These are phyloP conservation scores for Rutpela maculata DNA, from an alignment of 2,888 invertebrate genomes.

Conservation along the genomic window DNA sequence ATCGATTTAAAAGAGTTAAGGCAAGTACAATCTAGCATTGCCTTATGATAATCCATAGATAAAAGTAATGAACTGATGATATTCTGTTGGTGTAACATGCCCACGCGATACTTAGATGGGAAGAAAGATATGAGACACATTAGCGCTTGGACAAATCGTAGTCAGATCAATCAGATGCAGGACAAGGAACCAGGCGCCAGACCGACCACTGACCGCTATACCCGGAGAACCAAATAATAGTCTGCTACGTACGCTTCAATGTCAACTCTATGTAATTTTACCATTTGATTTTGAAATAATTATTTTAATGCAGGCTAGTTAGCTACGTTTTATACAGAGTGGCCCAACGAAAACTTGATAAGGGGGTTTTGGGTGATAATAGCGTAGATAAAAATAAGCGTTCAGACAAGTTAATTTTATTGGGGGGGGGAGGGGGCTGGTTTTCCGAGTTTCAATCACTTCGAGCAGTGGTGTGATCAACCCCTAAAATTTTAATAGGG, in stretches of 20 bases:
- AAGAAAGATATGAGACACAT: constrained; percentile 61
- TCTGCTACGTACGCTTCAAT: neutral
- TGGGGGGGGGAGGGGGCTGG: too few species aligned
- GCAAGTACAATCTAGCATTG: constrained; percentile 26
- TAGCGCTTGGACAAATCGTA: constrained; percentile 65
- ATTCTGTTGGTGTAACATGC: constrained; percentile 54
- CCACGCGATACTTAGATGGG: constrained; percentile 62
- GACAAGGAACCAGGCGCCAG: constrained; percentile 64
- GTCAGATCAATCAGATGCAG: constrained; percentile 62
- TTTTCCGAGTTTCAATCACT: too few species aligned
- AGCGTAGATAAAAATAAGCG: too few species aligned
- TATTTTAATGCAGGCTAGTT: too few species aligned
- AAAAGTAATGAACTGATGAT: constrained; percentile 57
- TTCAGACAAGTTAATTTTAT: too few species aligned
- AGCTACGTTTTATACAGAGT: too few species aligned
- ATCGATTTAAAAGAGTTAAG: constrained; percentile 26
- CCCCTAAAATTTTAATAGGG: too few species aligned
- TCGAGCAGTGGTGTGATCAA: too few species aligned
- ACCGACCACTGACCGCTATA: constrained; percentile 54
- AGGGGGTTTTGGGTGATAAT: too few species aligned
- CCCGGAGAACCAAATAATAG: constrained; percentile 46
- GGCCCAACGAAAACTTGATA: too few species aligned
- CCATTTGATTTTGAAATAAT: neutral
- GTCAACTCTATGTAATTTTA: neutral
- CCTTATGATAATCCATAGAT: constrained; percentile 45